phyloP scores from a whole-genome alignment of 2,797 vertebrate species.

The Tenualosa ilisha region DNA sequence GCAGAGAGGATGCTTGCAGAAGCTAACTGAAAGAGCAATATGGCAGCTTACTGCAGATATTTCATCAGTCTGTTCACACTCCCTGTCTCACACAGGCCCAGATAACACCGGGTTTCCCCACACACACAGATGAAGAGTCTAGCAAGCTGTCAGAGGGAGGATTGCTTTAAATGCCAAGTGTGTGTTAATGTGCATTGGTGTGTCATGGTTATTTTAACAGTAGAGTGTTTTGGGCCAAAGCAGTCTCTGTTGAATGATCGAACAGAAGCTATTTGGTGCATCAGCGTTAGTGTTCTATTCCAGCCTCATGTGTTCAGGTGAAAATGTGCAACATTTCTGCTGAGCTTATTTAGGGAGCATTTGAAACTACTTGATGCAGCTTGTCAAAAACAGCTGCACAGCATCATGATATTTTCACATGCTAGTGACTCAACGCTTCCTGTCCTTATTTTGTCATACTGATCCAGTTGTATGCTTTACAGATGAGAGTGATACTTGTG shows the following conservation, averaged over 20 bases:
- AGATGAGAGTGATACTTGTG: neutral
- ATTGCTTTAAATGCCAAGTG: neutral
- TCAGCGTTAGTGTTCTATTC: neutral
- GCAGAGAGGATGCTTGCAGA: neutral
- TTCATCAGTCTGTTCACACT: conserved; percentile 26
- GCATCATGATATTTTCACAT: neutral
- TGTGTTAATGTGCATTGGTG: neutral
- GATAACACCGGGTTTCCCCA: neutral
- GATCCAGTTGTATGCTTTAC: neutral
- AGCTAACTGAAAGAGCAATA: conserved; percentile 2
- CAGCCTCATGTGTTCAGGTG: neutral
- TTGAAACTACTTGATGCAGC: neutral
- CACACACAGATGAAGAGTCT: neutral
- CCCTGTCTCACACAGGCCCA: neutral
- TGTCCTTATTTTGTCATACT: neutral
- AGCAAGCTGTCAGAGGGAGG: neutral
- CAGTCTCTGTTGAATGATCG: neutral
- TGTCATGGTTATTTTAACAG: neutral
- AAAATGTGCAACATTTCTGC: neutral
- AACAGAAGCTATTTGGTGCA: neutral
- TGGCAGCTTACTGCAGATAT: conserved; percentile 26
- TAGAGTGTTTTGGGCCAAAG: neutral
- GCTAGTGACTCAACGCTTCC: neutral
- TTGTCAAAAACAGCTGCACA: neutral
- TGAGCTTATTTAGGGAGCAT: neutral